Conservation (phyloP, 1,140 invertebrate genomes). For the Bradynema listronoti region DNA sequence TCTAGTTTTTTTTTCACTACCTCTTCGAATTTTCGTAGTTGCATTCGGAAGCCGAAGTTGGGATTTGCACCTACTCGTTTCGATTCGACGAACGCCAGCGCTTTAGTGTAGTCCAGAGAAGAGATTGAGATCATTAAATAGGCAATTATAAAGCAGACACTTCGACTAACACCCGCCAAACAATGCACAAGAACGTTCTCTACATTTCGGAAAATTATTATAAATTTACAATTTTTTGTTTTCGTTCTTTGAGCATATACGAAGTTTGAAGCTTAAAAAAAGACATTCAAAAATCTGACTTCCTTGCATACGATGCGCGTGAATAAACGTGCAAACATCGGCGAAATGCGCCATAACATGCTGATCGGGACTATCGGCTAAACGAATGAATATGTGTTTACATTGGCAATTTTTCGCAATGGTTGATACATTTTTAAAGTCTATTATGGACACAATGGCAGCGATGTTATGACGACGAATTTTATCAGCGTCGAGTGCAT, state of each 20-base stretch:
- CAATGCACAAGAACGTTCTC: slow-evolving; percentile 29
- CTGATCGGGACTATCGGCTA: slow-evolving; percentile 13
- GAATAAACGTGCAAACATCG: slow-evolving; percentile 20
- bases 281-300: slow-evolving; percentile 4
- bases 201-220: too few relatives aligned
- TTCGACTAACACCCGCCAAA: slow-evolving; percentile 21
- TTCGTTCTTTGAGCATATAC: too few relatives aligned
- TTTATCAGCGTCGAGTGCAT: slow-evolving; percentile 16
- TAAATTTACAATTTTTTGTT: too few relatives aligned
- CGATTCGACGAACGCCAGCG: slow-evolving; percentile 1
- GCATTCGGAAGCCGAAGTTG: slow-evolving; percentile 24
- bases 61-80: slow-evolving; percentile 4
- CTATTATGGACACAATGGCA: slow-evolving; percentile 19
- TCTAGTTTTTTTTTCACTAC: too few relatives aligned
- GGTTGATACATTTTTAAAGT: slow-evolving; percentile 10
- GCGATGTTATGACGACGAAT: slow-evolving; percentile 7
- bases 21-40: slow-evolving; percentile 24
- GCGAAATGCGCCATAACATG: slow-evolving; percentile 13
- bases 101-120: slow-evolving; percentile 18
- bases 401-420: neutral
- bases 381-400: neutral
- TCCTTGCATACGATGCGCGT: slow-evolving; percentile 7
- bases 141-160: slow-evolving; percentile 23
- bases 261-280: slow-evolving; percentile 1
- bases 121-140: slow-evolving; percentile 29